Percentiles rank a stretch among this genome's conserved stretches.
These are phyloP conservation scores for Cettia cetti DNA, from an alignment of 2,113 vertebrate species.

Conservation along the genomic window DNA sequence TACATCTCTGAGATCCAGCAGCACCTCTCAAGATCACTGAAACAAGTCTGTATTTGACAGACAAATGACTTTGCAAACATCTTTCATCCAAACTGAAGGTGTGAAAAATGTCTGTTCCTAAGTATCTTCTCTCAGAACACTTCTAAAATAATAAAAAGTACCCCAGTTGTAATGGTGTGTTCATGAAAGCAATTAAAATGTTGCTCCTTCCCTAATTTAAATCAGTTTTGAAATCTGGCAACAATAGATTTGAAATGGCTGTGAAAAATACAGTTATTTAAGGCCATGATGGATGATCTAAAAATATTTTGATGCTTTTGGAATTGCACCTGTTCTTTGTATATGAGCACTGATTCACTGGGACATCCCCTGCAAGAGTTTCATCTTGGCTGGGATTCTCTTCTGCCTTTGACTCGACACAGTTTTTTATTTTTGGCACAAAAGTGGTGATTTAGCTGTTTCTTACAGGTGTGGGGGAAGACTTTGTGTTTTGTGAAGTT, in stretches of 20 bases:
- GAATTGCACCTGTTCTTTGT: neutral
- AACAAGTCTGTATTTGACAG: neutral
- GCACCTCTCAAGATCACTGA: neutral
- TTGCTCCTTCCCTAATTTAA: neutral
- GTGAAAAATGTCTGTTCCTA: neutral
- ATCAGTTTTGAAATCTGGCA: neutral
- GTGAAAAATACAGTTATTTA: neutral
- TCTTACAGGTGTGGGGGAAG: neutral
- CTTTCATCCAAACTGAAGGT: neutral
- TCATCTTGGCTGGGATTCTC: neutral
- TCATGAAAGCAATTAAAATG: neutral
- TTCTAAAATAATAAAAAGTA: neutral
- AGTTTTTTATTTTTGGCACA: neutral
- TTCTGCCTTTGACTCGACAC: neutral
- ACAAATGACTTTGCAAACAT: neutral
- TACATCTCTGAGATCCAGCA: neutral
- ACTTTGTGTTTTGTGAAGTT: neutral
- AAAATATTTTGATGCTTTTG: neutral
- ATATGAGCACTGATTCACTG: neutral
- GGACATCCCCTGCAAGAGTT: neutral
- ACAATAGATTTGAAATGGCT: neutral
- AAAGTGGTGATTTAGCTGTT: neutral
- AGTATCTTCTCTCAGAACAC: neutral
- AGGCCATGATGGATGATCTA: neutral
- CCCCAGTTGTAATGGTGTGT: neutral